A percentile compares a stretch with the other conserved stretches of the same genome.
phyloP scores from a whole-genome alignment of 2,888 invertebrate genomes.

The Dexiosoma caninum region DNA sequence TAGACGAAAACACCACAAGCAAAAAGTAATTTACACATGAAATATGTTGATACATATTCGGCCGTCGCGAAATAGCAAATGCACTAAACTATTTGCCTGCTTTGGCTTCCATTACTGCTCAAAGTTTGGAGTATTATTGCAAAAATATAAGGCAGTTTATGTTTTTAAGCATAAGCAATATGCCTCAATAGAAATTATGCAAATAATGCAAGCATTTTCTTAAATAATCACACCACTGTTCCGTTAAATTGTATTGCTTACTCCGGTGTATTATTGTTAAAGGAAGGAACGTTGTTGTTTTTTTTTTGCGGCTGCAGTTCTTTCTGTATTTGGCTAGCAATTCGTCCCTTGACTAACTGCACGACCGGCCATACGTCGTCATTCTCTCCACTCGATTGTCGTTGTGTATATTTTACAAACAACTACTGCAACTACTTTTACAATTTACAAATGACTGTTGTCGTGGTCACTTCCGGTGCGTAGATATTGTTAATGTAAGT shows the following conservation, averaged over 20 bases:
- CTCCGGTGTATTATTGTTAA: slow-evolving; percentile 41
- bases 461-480: slow-evolving; percentile 64
- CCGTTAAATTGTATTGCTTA: neutral
- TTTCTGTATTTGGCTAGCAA: slow-evolving; percentile 33
- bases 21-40: too few species aligned
- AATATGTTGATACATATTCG: too few species aligned
- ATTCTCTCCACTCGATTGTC: slow-evolving; percentile 20
- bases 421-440: slow-evolving; percentile 49
- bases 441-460: slow-evolving; percentile 60
- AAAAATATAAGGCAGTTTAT: too few species aligned
- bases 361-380: slow-evolving; percentile 7
- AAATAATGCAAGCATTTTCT: neutral
- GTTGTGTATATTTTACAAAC: slow-evolving; percentile 42
- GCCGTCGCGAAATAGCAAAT: too few species aligned
- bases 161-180: too few species aligned
- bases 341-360: slow-evolving; percentile 35
- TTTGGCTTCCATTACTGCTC: too few species aligned
- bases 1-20: too few species aligned
- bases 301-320: neutral
- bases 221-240: neutral
- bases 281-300: slow-evolving; percentile 31
- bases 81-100: too few species aligned
- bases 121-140: too few species aligned
- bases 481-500: slow-evolving; percentile 41
- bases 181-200: too few species aligned